Conservation (phyloP, 2,888 invertebrate species). For the Suillia variegata region DNA sequence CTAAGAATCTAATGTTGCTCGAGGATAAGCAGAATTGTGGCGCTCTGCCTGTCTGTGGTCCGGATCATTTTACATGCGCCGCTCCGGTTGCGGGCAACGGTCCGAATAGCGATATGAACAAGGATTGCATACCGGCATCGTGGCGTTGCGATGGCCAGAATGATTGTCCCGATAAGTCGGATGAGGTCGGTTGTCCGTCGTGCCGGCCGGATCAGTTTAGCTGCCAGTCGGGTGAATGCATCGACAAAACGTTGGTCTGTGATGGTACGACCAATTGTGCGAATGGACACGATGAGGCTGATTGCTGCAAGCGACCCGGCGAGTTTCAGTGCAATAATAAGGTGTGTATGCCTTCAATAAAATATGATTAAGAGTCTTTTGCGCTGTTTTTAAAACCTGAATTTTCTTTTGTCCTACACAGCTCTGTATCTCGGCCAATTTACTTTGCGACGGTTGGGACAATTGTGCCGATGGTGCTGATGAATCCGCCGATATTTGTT, state of each 20-base stretch:
- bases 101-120: conserved; percentile 59
- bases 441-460: conserved; percentile 77
- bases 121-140: conserved; percentile 72
- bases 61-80: conserved; percentile 74
- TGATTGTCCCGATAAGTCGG: conserved; percentile 84
- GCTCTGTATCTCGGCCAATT: conserved; percentile 70
- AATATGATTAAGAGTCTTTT: not conserved
- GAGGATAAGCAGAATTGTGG: conserved; percentile 72
- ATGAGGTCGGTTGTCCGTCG: conserved; percentile 76
- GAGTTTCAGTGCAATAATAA: conserved; percentile 77
- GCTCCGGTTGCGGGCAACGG: conserved; percentile 57
- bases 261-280: conserved; percentile 71
- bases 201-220: conserved; percentile 74
- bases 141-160: conserved; percentile 78
- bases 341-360: conserved; percentile 36
- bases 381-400: not conserved
- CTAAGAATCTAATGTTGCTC: conserved; percentile 70
- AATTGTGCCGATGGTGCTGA: conserved; percentile 84
- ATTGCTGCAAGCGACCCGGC: conserved; percentile 69
- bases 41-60: conserved; percentile 71
- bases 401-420: conserved; percentile 17
- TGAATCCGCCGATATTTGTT: conserved; percentile 72
- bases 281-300: conserved; percentile 72
- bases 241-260: conserved; percentile 67
- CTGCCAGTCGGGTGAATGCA: conserved; percentile 65